Conservation (phyloP, 2,888 invertebrate species). For the Stenodera caucasica region DNA sequence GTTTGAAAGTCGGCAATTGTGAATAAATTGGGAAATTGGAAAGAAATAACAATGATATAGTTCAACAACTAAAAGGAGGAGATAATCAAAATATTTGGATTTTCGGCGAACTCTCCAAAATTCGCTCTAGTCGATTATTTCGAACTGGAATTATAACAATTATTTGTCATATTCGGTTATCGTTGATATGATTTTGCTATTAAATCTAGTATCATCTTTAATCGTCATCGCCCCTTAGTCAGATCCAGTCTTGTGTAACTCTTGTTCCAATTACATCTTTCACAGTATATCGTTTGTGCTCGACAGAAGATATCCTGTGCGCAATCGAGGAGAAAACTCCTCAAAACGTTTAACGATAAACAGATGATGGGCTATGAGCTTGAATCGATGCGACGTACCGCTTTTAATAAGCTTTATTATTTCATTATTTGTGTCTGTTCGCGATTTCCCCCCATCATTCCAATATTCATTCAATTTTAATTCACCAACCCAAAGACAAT, state of each 20-base stretch:
- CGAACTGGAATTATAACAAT: background rate
- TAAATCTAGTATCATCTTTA: conserved; percentile 3
- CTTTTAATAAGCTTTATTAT: conserved; percentile 51
- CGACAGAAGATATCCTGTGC: conserved; percentile 20
- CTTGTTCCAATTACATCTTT: conserved; percentile 5
- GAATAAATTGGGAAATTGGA: background rate
- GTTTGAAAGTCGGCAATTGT: too few species aligned
- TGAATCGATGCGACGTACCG: conserved; percentile 46
- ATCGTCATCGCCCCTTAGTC: background rate
- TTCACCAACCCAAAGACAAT: background rate
- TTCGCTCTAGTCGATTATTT: too few species aligned
- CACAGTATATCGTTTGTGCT: background rate
- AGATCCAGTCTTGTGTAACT: conserved; percentile 23
- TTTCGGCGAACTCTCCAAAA: background rate
- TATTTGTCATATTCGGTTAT: background rate
- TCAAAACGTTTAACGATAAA: conserved; percentile 42
- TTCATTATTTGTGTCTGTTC: conserved; percentile 39
- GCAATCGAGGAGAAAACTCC: conserved; percentile 46
- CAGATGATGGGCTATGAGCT: conserved; percentile 46
- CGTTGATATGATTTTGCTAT: background rate
- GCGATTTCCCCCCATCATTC: conserved; percentile 27
- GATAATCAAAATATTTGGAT: conserved; percentile 6
- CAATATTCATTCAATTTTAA: background rate
- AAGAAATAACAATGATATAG: background rate
- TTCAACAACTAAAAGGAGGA: background rate